Evolutionary conservation across 2,797 vertebrate genomes (phyloP), one percentile per base, ranked within the genome.

Genomic region (Pseudotriccus pelzelni): DNA sequence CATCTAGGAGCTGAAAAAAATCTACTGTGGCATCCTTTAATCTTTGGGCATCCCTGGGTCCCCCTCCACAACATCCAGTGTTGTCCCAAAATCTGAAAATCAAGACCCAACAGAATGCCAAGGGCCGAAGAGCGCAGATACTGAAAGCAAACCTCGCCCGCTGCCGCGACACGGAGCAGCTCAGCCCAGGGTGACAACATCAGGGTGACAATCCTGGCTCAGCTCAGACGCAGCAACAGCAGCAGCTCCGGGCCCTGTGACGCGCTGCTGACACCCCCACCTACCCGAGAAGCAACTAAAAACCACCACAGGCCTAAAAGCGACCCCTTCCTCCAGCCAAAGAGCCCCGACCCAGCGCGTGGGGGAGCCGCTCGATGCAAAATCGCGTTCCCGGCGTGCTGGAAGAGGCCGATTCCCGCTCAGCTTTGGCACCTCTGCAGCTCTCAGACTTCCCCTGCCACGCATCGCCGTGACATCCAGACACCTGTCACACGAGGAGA

Each of bases 221-320:
- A 27, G 89, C 72, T 77, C 59, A 59, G 75, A 43, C 18, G 7
- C 1, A 7, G 87, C 74, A 50, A 39, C 2, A 55, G 37, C 43
- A 95, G 73, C 90, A 63, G 80, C 70, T 74, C 28, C 22, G 63
- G 30, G 87, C 58, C 59, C 37, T 3, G 39, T 32, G 55, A 69
- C 7, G 9, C 1, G 23, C 2, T 60, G 9, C 41, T 80, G 80
- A 49, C 3, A 2, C 59, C 30, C 47, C 72, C 24, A 32, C 53
- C 84, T 36, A 77, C 74, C 81, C 55, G 58, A 3, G 77, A 67
- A 62, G 47, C 84, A 85, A 60, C 53, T 11, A 39, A 34, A 93
- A 97, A 88, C 44, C 80, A 59, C 63, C 3, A 4, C n/a, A 49
- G 75, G 32, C 49, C 82, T 87, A 89, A 95, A 91, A 95, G 93